A percentile compares a stretch with the other conserved stretches of the same genome.
phyloP scores from a whole-genome alignment of 2,797 vertebrate species.

The Synaphobranchus kaupii region DNA sequence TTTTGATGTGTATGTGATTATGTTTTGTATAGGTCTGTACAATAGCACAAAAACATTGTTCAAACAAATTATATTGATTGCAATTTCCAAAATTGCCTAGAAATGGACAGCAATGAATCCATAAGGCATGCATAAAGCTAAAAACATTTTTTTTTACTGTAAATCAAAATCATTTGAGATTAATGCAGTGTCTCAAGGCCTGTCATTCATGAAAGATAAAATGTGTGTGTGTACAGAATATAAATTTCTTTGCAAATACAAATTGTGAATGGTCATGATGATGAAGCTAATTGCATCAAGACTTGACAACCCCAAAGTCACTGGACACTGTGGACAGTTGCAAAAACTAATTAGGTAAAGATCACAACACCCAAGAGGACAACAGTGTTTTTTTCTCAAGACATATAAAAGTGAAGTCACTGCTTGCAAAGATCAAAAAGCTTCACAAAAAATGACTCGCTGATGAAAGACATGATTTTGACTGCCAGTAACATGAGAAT shows the following conservation, averaged over 20 bases:
- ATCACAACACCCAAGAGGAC: background rate
- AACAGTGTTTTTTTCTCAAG: background rate
- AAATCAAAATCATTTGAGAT: background rate
- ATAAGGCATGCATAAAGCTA: background rate
- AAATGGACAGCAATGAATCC: background rate
- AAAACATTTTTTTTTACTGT: background rate
- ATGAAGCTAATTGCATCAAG: background rate
- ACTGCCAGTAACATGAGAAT: conserved; percentile 17
- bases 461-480: background rate
- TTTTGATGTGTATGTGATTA: background rate
- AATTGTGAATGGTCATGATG: background rate
- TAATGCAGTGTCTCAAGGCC: background rate
- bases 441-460: background rate
- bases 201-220: background rate
- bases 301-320: background rate
- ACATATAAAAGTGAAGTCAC: background rate
- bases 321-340: background rate
- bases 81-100: background rate
- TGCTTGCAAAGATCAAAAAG: background rate
- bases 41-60: background rate
- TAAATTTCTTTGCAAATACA: background rate
- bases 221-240: background rate
- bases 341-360: background rate
- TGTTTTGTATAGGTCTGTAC: background rate
- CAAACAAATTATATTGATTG: background rate